Conservation (phyloP, 2,888 invertebrate species). For the Lasioglossum malachurum region DNA sequence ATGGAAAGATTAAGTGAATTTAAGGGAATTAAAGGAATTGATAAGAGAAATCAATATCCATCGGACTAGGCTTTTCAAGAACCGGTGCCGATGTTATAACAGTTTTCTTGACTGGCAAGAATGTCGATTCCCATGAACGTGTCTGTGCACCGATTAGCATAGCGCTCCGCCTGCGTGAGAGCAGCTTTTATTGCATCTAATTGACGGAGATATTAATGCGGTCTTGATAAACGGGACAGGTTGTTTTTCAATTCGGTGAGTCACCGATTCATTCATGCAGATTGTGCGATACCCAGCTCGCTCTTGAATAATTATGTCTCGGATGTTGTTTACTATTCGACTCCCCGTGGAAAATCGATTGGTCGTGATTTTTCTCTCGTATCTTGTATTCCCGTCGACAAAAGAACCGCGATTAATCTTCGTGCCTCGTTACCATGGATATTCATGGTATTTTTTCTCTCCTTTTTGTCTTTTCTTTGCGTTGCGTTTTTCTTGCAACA, state of each 20-base stretch:
- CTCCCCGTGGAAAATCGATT: neutral
- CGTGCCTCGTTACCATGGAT: neutral
- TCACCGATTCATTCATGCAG: slow-evolving; percentile 7
- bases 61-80: neutral
- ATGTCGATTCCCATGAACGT: neutral
- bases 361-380: neutral
- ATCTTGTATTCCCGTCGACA: neutral
- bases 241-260: neutral
- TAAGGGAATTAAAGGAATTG: too few species aligned
- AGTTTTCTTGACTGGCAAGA: neutral
- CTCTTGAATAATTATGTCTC: neutral
- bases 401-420: neutral
- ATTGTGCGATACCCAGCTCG: neutral
- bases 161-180: neutral
- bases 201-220: slow-evolving; percentile 6
- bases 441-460: neutral
- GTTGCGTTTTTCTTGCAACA: neutral
- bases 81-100: neutral
- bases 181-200: slow-evolving; percentile 8
- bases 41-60: too few species aligned
- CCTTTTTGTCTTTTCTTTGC: neutral
- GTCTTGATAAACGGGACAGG: slow-evolving; percentile 5
- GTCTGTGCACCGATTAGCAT: neutral
- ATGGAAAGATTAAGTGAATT: too few species aligned
- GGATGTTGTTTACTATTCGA: neutral